Conservation (phyloP, 64 coral and sea anemone species). For the Stichodactyla helianthus region DNA sequence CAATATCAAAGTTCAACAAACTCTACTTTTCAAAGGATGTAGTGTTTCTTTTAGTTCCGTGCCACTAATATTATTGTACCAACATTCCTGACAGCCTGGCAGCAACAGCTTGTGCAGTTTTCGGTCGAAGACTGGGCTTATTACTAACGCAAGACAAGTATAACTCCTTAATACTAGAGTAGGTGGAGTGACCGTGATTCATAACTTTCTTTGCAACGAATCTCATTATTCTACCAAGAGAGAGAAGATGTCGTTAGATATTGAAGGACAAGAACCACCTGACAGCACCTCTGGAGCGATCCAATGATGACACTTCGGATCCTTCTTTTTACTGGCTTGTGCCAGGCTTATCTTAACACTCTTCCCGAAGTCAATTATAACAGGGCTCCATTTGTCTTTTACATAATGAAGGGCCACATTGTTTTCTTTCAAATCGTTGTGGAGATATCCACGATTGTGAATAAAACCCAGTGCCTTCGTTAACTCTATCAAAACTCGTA, state of each 20-base stretch:
- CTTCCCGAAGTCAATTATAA: slow-evolving; percentile 24
- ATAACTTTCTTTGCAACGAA: background rate
- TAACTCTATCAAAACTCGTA: background rate
- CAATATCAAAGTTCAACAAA: background rate
- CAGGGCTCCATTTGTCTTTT: background rate
- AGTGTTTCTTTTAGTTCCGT: background rate
- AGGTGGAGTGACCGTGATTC: background rate
- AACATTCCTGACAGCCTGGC: background rate
- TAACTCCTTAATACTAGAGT: background rate
- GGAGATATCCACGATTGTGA: too few species aligned
- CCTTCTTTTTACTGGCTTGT: background rate
- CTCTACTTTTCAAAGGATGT: too few species aligned
- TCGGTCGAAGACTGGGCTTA: background rate
- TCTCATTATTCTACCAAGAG: background rate
- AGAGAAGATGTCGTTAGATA: background rate
- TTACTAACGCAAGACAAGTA: background rate
- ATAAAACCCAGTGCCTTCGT: background rate
- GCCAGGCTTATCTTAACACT: background rate
- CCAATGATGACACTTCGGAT: background rate
- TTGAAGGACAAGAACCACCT: background rate
- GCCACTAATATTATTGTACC: background rate
- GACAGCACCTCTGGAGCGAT: slow-evolving; percentile 14
- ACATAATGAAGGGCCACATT: background rate
- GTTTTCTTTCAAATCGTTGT: slow-evolving; percentile 31
- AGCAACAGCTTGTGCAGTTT: slow-evolving; percentile 1